Percentiles rank a stretch among this genome's conserved stretches.
These are phyloP conservation scores for Vidua chalybeata DNA, from an alignment of 2,113 vertebrate species.

Conservation along the genomic window DNA sequence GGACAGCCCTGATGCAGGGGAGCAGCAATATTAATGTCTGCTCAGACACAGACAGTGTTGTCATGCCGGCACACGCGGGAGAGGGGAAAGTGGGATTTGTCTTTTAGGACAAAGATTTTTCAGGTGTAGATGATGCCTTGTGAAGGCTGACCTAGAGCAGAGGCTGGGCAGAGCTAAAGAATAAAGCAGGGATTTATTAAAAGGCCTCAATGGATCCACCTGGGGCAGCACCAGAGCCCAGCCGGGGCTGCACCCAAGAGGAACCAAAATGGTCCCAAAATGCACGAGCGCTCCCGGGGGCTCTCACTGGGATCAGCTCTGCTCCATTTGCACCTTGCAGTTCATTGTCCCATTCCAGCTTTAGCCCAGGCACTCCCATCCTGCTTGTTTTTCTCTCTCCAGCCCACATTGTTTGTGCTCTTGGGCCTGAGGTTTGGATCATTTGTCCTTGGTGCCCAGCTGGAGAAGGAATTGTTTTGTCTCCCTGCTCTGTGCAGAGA, in stretches of 20 bases:
- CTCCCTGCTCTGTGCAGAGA: neutral
- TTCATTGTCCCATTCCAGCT: neutral
- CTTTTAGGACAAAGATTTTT: neutral
- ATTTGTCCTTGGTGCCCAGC: neutral
- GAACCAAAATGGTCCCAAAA: neutral
- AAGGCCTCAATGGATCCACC: neutral
- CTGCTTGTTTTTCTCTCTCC: neutral
- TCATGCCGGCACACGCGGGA: rapidly evolving
- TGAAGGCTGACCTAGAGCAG: neutral
- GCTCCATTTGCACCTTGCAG: neutral
- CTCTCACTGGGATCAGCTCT: rapidly evolving
- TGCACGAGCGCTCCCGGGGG: rapidly evolving
- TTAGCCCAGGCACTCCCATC: neutral
- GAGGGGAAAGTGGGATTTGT: rapidly evolving
- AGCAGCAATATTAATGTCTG: neutral
- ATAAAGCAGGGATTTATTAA: neutral
- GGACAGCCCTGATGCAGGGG: neutral
- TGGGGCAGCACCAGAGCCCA: neutral
- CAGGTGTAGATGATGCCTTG: neutral
- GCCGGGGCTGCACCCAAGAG: neutral
- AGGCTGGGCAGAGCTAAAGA: neutral
- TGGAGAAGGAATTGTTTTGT: neutral
- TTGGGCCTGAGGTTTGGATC: neutral
- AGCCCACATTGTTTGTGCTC: neutral
- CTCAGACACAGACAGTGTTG: neutral